Evolutionary conservation across 2,888 invertebrate species (phyloP).

Genomic region (Strigamia transsilvanica): DNA sequence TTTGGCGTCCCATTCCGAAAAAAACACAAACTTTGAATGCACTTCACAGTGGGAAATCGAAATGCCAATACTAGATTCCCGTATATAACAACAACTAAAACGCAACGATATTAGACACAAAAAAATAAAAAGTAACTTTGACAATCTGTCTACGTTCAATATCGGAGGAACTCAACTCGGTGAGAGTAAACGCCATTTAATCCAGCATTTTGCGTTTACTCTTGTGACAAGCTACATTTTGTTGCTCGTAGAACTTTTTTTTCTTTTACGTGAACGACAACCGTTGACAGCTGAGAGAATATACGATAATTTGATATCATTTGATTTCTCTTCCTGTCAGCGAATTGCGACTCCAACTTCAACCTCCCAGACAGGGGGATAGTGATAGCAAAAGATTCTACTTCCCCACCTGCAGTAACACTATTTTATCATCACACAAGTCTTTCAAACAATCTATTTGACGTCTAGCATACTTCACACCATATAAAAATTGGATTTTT

Average conservation of each 20-base stretch:
- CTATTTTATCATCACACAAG: conserved; percentile 8
- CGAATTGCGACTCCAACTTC: conserved; percentile 21
- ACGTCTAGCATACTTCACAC: not conserved
- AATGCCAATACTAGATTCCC: not conserved
- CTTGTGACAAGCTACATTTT: conserved; percentile 21
- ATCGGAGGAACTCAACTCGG: not conserved
- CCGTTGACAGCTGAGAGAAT: conserved; percentile 30
- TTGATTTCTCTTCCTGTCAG: conserved; percentile 21
- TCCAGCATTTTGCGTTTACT: conserved; percentile 26
- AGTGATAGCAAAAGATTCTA: not conserved
- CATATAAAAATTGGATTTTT: too few relatives aligned
- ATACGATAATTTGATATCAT: conserved; percentile 26
- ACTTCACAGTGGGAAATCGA: not conserved
- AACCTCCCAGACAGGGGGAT: conserved; percentile 5
- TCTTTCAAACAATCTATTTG: conserved; percentile 4
- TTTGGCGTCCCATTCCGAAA: too few relatives aligned
- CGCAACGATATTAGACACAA: not conserved
- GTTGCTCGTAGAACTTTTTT: not conserved
- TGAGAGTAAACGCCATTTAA: conserved; percentile 23
- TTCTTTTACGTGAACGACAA: not conserved
- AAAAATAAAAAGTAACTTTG: not conserved
- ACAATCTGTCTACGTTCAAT: conserved; percentile 16
- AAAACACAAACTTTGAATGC: not conserved
- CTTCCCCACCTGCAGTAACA: not conserved
- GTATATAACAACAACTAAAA: not conserved